Conservation (phyloP, 92 coral and sea anemone genomes). For the Metridium senile region DNA sequence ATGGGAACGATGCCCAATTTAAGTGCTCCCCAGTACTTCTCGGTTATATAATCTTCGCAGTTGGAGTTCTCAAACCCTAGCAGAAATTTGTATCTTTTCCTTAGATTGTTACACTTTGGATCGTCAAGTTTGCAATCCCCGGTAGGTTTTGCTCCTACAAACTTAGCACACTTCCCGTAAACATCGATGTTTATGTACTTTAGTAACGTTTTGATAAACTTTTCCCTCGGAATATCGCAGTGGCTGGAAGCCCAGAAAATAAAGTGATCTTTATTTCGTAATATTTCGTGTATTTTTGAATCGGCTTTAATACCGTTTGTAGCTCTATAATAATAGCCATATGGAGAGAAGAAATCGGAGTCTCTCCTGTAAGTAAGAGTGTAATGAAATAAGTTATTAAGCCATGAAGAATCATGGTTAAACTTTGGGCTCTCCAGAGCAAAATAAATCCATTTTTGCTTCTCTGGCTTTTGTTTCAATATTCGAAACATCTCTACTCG, state of each 20-base stretch:
- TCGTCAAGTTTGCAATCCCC: conserved; percentile 31
- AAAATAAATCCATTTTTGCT: conserved; percentile 51
- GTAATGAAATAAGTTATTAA: conserved; percentile 47
- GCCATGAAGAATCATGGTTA: conserved; percentile 32
- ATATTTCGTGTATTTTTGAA: background rate
- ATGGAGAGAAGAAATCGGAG: conserved; percentile 48
- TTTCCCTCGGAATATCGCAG: conserved; percentile 35
- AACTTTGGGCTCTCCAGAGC: conserved; percentile 41
- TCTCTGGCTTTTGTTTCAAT: conserved; percentile 24
- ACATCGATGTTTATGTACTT: conserved; percentile 36
- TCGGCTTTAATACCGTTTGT: conserved; percentile 16
- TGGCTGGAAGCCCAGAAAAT: conserved; percentile 50
- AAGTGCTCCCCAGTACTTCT: conserved; percentile 61
- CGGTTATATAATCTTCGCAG: conserved; percentile 56
- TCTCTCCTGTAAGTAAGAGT: conserved; percentile 47
- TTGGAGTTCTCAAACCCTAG: conserved; percentile 56
- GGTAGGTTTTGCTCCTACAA: conserved; percentile 18
- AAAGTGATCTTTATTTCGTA: conserved; percentile 25
- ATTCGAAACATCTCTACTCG: conserved; percentile 48
- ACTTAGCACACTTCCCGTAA: conserved; percentile 44
- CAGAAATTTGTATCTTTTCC: conserved; percentile 38
- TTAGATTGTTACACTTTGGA: conserved; percentile 40
- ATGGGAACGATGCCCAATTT: conserved; percentile 53
- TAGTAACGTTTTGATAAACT: conserved; percentile 30
- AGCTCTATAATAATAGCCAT: conserved; percentile 37